These are phyloP conservation scores for Molanna angustata DNA, from an alignment of 2,888 invertebrate genomes.

Conservation along the genomic window DNA sequence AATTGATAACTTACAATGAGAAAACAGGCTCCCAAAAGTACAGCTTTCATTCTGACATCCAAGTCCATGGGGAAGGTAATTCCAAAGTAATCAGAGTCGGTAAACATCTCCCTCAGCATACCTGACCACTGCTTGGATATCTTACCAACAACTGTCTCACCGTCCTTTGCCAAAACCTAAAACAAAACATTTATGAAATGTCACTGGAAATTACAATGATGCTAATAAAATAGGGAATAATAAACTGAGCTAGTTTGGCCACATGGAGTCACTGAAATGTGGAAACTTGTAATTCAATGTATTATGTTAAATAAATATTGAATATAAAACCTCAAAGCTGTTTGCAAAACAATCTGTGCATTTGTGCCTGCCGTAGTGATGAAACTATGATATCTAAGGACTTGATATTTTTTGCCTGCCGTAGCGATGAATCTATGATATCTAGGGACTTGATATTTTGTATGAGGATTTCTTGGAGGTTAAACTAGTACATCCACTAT, in stretches of 20 bases:
- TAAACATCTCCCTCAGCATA: conserved; percentile 74
- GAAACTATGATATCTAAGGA: too few relatives aligned
- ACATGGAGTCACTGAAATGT: neutral
- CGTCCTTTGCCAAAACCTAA: conserved; percentile 74
- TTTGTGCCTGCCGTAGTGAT: too few relatives aligned
- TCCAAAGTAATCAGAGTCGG: conserved; percentile 86
- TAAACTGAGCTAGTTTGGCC: neutral
- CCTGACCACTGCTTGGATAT: conserved; percentile 92
- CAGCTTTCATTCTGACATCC: conserved; percentile 81
- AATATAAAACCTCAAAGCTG: too few relatives aligned
- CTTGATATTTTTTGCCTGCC: too few relatives aligned
- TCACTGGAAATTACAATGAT: too few relatives aligned
- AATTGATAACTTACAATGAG: conserved; percentile 64
- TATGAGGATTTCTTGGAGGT: too few relatives aligned
- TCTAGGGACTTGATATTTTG: too few relatives aligned
- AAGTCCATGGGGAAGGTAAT: conserved; percentile 89
- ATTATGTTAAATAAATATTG: too few relatives aligned
- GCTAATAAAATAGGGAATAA: too few relatives aligned
- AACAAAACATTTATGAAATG: conserved; percentile 22
- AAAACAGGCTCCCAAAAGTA: conserved; percentile 75
- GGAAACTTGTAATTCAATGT: neutral
- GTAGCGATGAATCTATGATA: too few relatives aligned
- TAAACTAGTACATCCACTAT: too few relatives aligned
- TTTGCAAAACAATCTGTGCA: too few relatives aligned
- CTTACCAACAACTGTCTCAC: conserved; percentile 73